phyloP scores from a whole-genome alignment of 1,140 invertebrate species.

The Potamilus streckersoni region DNA sequence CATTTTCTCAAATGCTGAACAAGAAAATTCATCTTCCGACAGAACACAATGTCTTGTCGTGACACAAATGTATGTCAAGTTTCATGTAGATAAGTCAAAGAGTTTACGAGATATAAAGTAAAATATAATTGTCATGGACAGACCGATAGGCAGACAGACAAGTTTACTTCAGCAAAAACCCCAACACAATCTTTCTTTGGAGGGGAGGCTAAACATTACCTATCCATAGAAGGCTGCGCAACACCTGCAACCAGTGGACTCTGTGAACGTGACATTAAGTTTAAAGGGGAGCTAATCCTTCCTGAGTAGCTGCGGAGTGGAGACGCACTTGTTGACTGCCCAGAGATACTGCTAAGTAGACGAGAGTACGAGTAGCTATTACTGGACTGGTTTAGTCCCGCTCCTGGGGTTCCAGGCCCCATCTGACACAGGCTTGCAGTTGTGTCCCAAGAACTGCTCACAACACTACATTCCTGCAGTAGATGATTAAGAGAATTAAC shows the following conservation, averaged over 20 bases:
- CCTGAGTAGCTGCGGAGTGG: slow-evolving; percentile 55
- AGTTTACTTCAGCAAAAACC: too few species aligned
- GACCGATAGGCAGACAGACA: too few species aligned
- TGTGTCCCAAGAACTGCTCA: slow-evolving; percentile 47
- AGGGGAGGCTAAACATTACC: slow-evolving; percentile 1
- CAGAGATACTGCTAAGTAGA: slow-evolving; percentile 45
- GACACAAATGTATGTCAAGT: too few species aligned
- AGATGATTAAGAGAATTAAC: too few species aligned
- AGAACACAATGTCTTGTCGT: too few species aligned
- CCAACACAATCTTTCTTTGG: too few species aligned
- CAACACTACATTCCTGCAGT: slow-evolving; percentile 49
- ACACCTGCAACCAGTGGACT: slow-evolving; percentile 19
- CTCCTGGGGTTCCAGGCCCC: slow-evolving; percentile 29
- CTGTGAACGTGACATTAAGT: slow-evolving; percentile 29
- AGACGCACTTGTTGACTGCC: slow-evolving; percentile 56
- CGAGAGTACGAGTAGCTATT: slow-evolving; percentile 47
- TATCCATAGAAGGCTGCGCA: slow-evolving; percentile 15
- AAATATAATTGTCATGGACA: too few species aligned
- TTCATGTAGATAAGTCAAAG: too few species aligned
- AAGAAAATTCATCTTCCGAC: too few species aligned
- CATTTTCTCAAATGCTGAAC: too few species aligned
- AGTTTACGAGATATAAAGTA: too few species aligned
- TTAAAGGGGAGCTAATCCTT: slow-evolving; percentile 51
- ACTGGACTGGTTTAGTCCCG: slow-evolving; percentile 46
- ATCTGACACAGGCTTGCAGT: slow-evolving; percentile 40